phyloP scores from a whole-genome alignment of 2,797 vertebrate genomes.

The Diglossa cyanea region DNA sequence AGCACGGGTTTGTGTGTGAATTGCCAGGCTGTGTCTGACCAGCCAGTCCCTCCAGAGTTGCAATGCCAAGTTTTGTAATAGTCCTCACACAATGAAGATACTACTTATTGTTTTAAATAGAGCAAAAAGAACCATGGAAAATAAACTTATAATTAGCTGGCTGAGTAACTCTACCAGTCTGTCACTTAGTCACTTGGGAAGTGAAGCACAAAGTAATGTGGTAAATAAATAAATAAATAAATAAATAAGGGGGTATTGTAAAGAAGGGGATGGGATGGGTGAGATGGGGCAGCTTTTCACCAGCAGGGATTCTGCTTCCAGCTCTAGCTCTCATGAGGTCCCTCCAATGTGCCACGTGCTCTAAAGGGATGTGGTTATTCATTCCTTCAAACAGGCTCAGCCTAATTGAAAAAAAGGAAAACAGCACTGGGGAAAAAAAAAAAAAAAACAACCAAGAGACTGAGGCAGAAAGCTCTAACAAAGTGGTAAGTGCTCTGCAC shows the following conservation, averaged over 20 bases:
- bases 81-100: not conserved
- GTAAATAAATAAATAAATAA: not conserved
- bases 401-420: not conserved
- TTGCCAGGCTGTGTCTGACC: not conserved
- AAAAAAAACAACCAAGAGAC: not conserved
- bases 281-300: not conserved
- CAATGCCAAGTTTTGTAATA: not conserved
- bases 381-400: not conserved
- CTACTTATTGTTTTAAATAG: not conserved
- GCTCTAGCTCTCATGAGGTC: not conserved
- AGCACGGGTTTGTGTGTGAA: not conserved
- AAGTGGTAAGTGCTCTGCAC: not conserved
- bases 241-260: not conserved
- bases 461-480: constrained; percentile 29
- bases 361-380: not conserved
- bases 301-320: not conserved
- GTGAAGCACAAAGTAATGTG: not conserved
- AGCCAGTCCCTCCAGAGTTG: not conserved
- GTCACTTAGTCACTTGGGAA: not conserved
- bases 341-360: not conserved
- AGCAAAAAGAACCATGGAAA: not conserved
- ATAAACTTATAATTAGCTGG: not conserved
- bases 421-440: not conserved
- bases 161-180: not conserved
- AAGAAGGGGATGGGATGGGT: not conserved